A percentile compares a stretch with the other conserved stretches of the same genome.
These are phyloP conservation scores for Epizoanthus ramosus DNA, from an alignment of 92 coral and sea anemone genomes.

Conservation along the genomic window DNA sequence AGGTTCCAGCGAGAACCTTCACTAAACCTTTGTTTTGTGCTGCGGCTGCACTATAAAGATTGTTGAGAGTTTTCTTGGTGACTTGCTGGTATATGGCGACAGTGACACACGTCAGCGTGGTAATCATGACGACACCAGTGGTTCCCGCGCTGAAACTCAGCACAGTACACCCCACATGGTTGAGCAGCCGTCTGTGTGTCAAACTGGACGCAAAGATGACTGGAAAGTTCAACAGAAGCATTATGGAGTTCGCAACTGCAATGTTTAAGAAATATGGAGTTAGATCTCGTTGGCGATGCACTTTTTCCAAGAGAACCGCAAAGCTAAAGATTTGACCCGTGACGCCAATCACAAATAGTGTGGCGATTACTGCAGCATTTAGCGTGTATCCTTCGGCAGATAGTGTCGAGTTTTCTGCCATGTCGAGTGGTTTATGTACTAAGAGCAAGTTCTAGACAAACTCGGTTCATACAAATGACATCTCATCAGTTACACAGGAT, in stretches of 20 bases:
- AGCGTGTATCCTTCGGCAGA: constrained; percentile 29
- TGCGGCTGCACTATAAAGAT: not conserved
- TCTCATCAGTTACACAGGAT: no score
- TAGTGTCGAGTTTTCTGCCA: constrained; percentile 8
- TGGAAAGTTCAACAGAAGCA: constrained; percentile 66
- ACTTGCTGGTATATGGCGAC: constrained; percentile 47
- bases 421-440: not conserved
- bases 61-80: constrained; percentile 18
- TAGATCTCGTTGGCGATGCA: constrained; percentile 43
- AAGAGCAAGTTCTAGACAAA: not conserved
- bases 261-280: constrained; percentile 74
- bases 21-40: not conserved
- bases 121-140: constrained; percentile 58
- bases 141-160: constrained; percentile 59
- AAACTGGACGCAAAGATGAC: constrained; percentile 66
- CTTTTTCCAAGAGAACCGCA: constrained; percentile 44
- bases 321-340: constrained; percentile 52
- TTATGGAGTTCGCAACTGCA: constrained; percentile 61
- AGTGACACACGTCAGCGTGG: constrained; percentile 53
- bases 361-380: constrained; percentile 39
- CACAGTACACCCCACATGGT: constrained; percentile 48
- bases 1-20: constrained; percentile 49
- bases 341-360: constrained; percentile 51
- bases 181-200: constrained; percentile 46
- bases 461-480: not conserved